These are phyloP conservation scores for Parauchenoglanis ngamensis DNA, from an alignment of 2,797 vertebrate genomes.

Conservation along the genomic window DNA sequence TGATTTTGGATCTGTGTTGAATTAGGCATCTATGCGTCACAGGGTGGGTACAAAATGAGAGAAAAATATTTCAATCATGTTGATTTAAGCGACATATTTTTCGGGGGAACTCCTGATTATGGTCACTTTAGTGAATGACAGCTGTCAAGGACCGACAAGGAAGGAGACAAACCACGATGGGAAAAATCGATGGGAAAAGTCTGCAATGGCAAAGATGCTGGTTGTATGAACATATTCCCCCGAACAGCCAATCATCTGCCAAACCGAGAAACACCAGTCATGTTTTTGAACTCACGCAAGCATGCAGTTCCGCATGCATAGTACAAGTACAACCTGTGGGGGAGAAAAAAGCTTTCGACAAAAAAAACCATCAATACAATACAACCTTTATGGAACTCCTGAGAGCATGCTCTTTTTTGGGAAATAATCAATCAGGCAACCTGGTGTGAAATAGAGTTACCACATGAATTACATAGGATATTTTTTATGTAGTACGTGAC, in stretches of 20 bases:
- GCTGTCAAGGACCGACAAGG: no score
- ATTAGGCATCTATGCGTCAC: neutral
- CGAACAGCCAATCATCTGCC: no score
- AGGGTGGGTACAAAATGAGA: neutral
- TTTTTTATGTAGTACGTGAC: neutral
- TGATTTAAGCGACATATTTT: neutral
- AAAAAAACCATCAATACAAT: neutral
- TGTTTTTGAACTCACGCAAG: no score
- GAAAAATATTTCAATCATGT: neutral
- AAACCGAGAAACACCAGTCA: no score
- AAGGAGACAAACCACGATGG: no score
- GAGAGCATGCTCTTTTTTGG: neutral
- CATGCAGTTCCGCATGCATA: no score
- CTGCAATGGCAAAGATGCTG: no score
- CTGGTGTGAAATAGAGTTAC: neutral
- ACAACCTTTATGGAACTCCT: neutral
- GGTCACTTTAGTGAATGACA: neutral
- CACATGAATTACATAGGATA: neutral
- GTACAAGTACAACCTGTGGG: no score
- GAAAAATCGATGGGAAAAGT: no score
- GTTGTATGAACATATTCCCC: no score
- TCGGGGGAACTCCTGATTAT: neutral
- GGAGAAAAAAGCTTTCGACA: no score
- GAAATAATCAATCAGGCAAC: neutral
- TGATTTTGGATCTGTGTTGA: neutral